Percentiles rank a stretch among this genome's conserved stretches.
These are phyloP conservation scores for Leptopilina boulardi DNA, from an alignment of 1,140 invertebrate species.

Conservation along the genomic window DNA sequence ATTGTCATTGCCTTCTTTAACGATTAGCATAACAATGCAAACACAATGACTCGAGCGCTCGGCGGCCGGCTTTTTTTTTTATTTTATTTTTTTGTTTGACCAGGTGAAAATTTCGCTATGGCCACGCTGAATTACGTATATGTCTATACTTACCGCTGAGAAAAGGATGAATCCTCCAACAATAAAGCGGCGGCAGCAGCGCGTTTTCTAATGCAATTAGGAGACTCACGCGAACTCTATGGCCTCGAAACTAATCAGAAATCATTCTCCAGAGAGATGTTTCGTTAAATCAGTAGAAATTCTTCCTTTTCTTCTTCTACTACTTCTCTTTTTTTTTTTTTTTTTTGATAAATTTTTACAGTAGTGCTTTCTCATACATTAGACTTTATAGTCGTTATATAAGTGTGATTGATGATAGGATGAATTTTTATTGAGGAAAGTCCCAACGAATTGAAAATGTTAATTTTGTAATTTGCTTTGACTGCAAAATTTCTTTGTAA, in stretches of 20 bases:
- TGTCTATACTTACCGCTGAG: conserved; percentile 26
- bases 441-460: too few species aligned
- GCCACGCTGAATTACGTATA: conserved; percentile 49
- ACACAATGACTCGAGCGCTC: conserved; percentile 70
- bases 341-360: too few species aligned
- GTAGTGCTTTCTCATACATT: too few species aligned
- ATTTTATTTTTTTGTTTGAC: conserved; percentile 67
- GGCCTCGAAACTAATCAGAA: conserved; percentile 56
- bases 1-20: conserved; percentile 70
- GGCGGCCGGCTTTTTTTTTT: conserved; percentile 47
- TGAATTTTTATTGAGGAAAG: too few species aligned
- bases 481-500: too few species aligned
- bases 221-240: conserved; percentile 62
- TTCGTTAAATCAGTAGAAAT: background rate
- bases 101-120: conserved; percentile 72
- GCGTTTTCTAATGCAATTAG: conserved; percentile 73
- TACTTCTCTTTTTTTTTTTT: too few species aligned
- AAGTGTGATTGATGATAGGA: too few species aligned
- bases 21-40: conserved; percentile 77
- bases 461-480: too few species aligned
- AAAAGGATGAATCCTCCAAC: conserved; percentile 44
- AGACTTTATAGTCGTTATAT: too few species aligned
- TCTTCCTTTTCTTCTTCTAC: too few species aligned
- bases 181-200: conserved; percentile 42
- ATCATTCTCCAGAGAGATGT: conserved; percentile 36